phyloP scores from a whole-genome alignment of 1,140 invertebrate species.

The Drosophila prosaltans region DNA sequence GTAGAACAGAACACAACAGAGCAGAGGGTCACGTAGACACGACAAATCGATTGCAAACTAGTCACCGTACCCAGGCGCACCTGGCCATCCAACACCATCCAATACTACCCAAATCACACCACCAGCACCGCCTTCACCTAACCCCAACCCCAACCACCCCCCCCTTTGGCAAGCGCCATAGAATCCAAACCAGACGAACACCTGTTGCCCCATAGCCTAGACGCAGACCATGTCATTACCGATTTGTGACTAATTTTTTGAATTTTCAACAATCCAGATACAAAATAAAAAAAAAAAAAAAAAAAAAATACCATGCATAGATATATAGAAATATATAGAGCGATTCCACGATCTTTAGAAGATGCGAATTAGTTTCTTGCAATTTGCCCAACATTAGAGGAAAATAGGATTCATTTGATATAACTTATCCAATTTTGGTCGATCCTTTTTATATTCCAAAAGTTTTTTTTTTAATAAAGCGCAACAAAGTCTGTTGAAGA shows the following conservation, averaged over 20 bases:
- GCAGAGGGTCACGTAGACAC: conserved; percentile 69
- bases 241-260: conserved; percentile 24
- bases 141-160: too few relatives aligned
- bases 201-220: conserved; percentile 57
- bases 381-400: too few relatives aligned
- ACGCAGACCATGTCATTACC: conserved; percentile 44
- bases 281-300: background rate
- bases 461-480: too few relatives aligned
- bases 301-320: background rate
- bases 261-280: background rate
- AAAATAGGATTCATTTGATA: too few relatives aligned
- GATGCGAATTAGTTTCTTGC: too few relatives aligned
- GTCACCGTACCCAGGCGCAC: conserved; percentile 35
- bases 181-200: conserved; percentile 42
- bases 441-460: too few relatives aligned
- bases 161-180: background rate
- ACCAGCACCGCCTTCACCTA: too few relatives aligned
- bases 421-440: too few relatives aligned
- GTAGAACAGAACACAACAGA: conserved; percentile 25
- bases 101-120: conserved; percentile 9
- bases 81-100: conserved; percentile 19
- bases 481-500: too few relatives aligned
- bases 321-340: too few relatives aligned
- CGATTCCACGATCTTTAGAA: too few relatives aligned
- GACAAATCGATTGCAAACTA: conserved; percentile 75